Evolutionary conservation across 2,888 invertebrate species (phyloP).

Genomic region (Morpho helenor): DNA sequence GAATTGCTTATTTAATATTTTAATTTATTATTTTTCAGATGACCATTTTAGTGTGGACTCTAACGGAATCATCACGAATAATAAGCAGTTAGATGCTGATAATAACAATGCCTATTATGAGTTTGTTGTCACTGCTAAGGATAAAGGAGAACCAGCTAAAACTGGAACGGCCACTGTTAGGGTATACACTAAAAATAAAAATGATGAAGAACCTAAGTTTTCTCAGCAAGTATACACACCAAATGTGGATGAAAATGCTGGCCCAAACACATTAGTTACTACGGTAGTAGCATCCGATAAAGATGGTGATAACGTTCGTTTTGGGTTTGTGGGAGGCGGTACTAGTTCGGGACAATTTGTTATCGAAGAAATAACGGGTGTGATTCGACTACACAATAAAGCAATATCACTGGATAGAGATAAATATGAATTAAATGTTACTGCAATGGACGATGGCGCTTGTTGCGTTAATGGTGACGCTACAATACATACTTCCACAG

Average conservation of each 20-base stretch:
- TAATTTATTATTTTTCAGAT: conserved; percentile 75
- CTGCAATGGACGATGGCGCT: conserved; percentile 98
- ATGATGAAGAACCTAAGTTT: conserved; percentile 98
- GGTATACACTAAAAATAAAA: conserved; percentile 98
- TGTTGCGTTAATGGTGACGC: conserved; percentile 95
- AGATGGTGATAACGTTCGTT: conserved; percentile 97
- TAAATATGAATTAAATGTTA: conserved; percentile 97
- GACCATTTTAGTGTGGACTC: conserved; percentile 97
- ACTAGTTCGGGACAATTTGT: conserved; percentile 95
- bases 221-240: conserved; percentile 98
- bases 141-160: conserved; percentile 95
- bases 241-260: conserved; percentile 97
- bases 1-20: too few species aligned
- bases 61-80: conserved; percentile 94
- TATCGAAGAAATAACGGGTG: conserved; percentile 96
- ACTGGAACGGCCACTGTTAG: conserved; percentile 96
- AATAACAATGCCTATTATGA: conserved; percentile 98
- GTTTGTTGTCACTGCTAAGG: conserved; percentile 95
- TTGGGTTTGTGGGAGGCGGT: conserved; percentile 93
- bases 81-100: conserved; percentile 96
- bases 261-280: conserved; percentile 95
- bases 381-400: conserved; percentile 92
- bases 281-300: conserved; percentile 98
- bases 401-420: conserved; percentile 93
- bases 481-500: conserved; percentile 94